Base-by-base conservation (phyloP, 2,797 vertebrate genomes). In the Cirrhinus mrigala region DNA sequence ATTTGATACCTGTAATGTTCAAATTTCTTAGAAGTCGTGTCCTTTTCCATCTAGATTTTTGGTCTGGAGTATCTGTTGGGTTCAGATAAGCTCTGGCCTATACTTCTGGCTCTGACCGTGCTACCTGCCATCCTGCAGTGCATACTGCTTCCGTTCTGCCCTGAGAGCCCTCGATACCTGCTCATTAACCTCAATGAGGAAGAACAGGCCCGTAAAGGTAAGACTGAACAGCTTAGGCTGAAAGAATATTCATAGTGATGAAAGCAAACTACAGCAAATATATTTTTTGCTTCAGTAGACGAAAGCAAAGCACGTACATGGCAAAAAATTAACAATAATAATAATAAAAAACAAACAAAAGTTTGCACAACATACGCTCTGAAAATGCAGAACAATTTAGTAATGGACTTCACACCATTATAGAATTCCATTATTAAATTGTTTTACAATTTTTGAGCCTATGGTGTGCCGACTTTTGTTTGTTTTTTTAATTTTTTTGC, bases 131-230 rank as follows among this genome's bases (percentile, higher is more conserved):
- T 96, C 74, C 87, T 97, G 33, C 97, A 97, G 93, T 94, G 96
- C 58, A 48, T 95, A 29, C 90, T 97, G 82, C 92, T 98, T 73
- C 97, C 96, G 29, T 97, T 98, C 92, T 97, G 97, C 29, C 97
- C 97, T 0, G 97, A 98, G 92, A 98, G 97, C 83, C 97, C 97
- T 0, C 96, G 97, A 0, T 98, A 94, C 91, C 95, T 97, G 74
- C 96, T 97, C 85, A 97, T 97, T 91, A 95, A 96, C 91, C 95
- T 95, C 50, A 96, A 97, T 78, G 89, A 97, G 85, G 97, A 97
- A 89, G 96, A 96, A 29, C 90, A 96, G 71, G 97, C 97, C 0
- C 94, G 95, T 86, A 96, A 95, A 92, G 97, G 97, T 98, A 70
- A 9, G 15, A 40, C 20, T 5, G 66, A 69, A 40, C 3, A 60